These are phyloP conservation scores for Hycleus cichorii DNA, from an alignment of 1,140 invertebrate species.

Conservation along the genomic window DNA sequence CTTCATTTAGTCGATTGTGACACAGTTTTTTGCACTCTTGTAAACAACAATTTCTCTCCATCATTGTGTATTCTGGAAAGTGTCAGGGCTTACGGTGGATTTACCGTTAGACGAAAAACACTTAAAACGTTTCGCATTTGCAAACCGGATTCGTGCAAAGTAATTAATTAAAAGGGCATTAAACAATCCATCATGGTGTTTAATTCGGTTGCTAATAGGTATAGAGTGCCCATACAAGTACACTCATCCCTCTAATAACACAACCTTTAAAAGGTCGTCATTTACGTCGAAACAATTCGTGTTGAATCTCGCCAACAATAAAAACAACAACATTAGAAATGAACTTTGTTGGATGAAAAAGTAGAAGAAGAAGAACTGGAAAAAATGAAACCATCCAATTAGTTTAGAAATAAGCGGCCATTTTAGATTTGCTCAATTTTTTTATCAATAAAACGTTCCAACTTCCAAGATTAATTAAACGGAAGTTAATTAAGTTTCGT, in stretches of 20 bases:
- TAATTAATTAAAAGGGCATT: conserved; percentile 30
- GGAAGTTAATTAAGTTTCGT: conserved; percentile 10
- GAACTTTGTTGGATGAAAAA: not conserved
- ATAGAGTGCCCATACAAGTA: conserved; percentile 13
- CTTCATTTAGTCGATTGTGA: too few relatives aligned
- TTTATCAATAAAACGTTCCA: too few relatives aligned
- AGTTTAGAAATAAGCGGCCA: too few relatives aligned
- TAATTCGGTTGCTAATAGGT: conserved; percentile 21
- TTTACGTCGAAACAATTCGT: not conserved
- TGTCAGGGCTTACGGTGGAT: not conserved
- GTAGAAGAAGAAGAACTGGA: not conserved
- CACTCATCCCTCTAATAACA: conserved; percentile 18
- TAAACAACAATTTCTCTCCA: too few relatives aligned
- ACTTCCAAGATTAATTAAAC: not conserved
- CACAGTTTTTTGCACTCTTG: too few relatives aligned
- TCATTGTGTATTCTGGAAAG: too few relatives aligned
- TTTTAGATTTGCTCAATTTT: too few relatives aligned
- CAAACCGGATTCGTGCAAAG: conserved; percentile 6
- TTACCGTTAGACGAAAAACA: conserved; percentile 2
- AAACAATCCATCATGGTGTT: conserved; percentile 28
- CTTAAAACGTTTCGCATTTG: conserved; percentile 13
- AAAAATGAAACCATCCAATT: too few relatives aligned
- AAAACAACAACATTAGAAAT: not conserved
- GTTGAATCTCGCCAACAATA: not conserved
- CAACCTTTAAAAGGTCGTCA: conserved; percentile 6